phyloP scores from a whole-genome alignment of 2,888 invertebrate genomes.

The Corbicula japonica region DNA sequence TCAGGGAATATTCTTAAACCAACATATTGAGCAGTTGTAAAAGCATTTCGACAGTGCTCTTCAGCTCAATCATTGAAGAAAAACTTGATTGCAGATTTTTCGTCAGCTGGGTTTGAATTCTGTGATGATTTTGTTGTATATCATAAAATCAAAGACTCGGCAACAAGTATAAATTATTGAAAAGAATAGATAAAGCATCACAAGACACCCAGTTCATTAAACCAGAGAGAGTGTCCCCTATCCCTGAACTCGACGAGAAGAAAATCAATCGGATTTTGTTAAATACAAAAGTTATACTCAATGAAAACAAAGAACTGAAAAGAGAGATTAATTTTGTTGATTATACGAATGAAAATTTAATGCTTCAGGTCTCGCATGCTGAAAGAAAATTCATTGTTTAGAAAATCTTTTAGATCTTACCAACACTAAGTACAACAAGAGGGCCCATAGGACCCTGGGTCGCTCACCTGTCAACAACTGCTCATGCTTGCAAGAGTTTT shows the following conservation, averaged over 20 bases:
- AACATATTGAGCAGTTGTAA: neutral
- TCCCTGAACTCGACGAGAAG: neutral
- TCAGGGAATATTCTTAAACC: neutral
- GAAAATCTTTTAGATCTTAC: conserved; percentile 5
- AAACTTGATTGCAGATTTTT: neutral
- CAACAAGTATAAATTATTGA: neutral
- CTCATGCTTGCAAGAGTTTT: too few species aligned
- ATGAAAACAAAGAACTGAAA: neutral
- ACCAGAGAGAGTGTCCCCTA: neutral
- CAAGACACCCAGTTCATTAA: neutral
- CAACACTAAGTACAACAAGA: conserved; percentile 1
- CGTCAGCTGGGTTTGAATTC: neutral
- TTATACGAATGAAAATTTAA: neutral
- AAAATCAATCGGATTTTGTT: neutral
- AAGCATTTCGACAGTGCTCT: neutral
- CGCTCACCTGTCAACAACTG: too few species aligned
- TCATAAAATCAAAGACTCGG: neutral
- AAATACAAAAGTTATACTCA: neutral
- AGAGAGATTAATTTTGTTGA: neutral
- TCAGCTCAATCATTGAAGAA: neutral
- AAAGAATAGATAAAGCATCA: neutral
- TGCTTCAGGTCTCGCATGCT: neutral
- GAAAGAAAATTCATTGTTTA: neutral
- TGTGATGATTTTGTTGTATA: neutral
- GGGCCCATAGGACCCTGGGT: too few species aligned